Percentiles rank a stretch among this genome's conserved stretches.
Conservation (phyloP, 2,113 vertebrate species). For the Fregetta grallaria region DNA sequence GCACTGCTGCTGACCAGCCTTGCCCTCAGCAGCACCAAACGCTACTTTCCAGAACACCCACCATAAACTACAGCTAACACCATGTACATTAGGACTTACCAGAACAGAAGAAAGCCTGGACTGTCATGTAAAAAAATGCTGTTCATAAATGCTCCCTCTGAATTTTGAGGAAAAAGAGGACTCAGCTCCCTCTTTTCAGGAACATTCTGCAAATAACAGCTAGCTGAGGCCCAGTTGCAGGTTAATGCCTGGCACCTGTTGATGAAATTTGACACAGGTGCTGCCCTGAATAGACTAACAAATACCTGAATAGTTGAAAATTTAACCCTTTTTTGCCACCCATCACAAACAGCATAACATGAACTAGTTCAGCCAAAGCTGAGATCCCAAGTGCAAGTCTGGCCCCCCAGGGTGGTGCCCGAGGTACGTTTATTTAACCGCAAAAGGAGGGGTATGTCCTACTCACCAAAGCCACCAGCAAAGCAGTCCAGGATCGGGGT, state of each 20-base stretch:
- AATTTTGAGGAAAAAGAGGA: background rate
- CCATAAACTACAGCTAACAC: background rate
- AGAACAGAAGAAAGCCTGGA: background rate
- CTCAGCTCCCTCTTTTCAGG: background rate
- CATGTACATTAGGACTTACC: background rate
- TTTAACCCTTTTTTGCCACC: background rate
- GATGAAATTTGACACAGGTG: background rate
- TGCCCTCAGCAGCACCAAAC: background rate
- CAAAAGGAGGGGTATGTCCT: background rate
- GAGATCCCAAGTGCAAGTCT: background rate
- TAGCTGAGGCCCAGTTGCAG: background rate
- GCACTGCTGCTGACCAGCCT: background rate
- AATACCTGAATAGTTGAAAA: background rate
- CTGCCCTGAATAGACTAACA: background rate
- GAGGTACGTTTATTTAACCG: rapidly evolving
- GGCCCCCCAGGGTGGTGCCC: rapidly evolving
- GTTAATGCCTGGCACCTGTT: background rate
- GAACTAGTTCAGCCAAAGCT: background rate
- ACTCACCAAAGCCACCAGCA: background rate
- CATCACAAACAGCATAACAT: rapidly evolving
- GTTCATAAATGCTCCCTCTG: background rate
- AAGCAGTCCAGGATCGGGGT: background rate
- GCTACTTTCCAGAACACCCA: background rate
- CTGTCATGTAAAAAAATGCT: rapidly evolving
- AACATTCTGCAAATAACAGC: background rate